Percentiles rank a stretch among this genome's conserved stretches.
phyloP scores from a whole-genome alignment of 2,797 vertebrate species.

The Artibeus jamaicensis region DNA sequence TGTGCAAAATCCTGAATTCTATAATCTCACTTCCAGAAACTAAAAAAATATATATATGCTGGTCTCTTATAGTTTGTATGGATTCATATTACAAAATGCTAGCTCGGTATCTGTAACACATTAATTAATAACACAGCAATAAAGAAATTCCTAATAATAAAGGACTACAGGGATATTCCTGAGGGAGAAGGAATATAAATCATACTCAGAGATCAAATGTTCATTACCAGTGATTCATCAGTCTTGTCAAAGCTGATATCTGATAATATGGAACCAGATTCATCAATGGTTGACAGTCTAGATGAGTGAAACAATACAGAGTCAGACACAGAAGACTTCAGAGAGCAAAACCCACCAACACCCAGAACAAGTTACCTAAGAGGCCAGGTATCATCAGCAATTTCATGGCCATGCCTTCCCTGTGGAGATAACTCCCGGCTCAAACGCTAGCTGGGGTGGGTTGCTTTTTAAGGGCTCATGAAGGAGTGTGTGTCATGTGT shows the following conservation, averaged over 20 bases:
- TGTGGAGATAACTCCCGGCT: neutral
- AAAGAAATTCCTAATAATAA: neutral
- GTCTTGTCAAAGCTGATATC: conserved; percentile 99
- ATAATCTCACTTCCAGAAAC: conserved; percentile 42
- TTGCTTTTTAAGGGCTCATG: neutral
- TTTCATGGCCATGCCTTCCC: conserved; percentile 55
- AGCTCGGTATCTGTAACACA: conserved; percentile 26
- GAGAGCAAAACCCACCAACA: conserved; percentile 29
- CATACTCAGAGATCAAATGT: conserved; percentile 57
- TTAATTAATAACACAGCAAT: conserved; percentile 49
- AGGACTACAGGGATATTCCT: neutral
- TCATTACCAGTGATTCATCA: conserved; percentile 94
- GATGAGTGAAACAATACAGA: conserved; percentile 56
- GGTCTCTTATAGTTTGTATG: neutral
- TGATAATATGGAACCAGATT: conserved; percentile 95
- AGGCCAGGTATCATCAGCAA: conserved; percentile 19
- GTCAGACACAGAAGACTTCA: conserved; percentile 47
- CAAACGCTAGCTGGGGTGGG: neutral
- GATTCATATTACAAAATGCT: conserved; percentile 52
- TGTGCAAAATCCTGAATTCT: conserved; percentile 44
- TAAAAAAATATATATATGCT: conserved; percentile 31
- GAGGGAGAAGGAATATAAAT: conserved; percentile 8
- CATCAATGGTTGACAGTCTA: conserved; percentile 94
- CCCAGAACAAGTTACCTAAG: conserved; percentile 37
- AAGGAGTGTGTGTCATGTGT: no score